phyloP scores from a whole-genome alignment of 2,797 vertebrate genomes.

The Vespertilio murinus region DNA sequence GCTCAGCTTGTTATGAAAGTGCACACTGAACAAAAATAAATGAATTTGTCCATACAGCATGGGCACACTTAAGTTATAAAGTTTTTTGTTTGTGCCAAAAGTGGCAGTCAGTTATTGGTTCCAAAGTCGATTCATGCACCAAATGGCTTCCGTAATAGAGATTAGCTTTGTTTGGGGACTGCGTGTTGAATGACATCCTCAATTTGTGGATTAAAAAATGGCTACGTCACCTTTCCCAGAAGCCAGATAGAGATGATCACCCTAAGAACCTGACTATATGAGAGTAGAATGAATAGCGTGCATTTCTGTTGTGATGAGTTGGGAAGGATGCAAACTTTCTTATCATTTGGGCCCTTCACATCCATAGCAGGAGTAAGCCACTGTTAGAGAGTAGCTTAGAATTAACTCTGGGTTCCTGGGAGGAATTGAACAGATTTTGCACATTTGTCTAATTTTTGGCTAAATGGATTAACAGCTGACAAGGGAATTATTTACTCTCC shows the following conservation, averaged over 20 bases:
- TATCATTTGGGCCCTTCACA: neutral
- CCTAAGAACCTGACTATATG: neutral
- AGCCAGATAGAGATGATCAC: neutral
- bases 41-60: neutral
- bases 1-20: constrained; percentile 39
- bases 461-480: constrained; percentile 21
- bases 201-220: constrained; percentile 2
- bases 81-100: neutral
- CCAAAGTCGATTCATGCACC: neutral
- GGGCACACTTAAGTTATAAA: constrained; percentile 20
- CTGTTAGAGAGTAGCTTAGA: neutral
- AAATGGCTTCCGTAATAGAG: constrained; percentile 25
- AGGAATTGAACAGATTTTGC: neutral
- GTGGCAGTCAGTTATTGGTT: neutral
- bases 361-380: neutral
- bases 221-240: constrained; percentile 22
- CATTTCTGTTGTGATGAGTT: neutral
- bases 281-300: neutral
- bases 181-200: constrained; percentile 9
- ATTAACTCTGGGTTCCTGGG: neutral
- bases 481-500: neutral
- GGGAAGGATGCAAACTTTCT: neutral
- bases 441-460: neutral
- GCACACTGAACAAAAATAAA: constrained; percentile 14
- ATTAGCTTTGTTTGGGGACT: constrained; percentile 54